These are phyloP conservation scores for Catostylus mosaicus DNA, from an alignment of 30 jellyfish, hydroid and myxozoan genomes.

Conservation along the genomic window DNA sequence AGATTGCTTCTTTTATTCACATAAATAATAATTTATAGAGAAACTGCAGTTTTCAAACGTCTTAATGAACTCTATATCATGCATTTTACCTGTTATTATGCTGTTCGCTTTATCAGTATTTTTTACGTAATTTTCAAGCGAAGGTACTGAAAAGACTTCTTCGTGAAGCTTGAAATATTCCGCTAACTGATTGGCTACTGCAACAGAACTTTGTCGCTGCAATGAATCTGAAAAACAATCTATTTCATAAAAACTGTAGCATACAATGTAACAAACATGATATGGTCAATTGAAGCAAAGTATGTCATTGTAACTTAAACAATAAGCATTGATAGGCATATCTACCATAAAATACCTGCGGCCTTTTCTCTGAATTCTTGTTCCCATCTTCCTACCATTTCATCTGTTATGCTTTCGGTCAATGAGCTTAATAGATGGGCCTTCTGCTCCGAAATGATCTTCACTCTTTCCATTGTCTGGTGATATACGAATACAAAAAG, in stretches of 20 bases:
- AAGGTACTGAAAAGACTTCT: slow-evolving; percentile 26
- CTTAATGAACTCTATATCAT: neutral
- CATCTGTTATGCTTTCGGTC: neutral
- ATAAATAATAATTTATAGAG: neutral
- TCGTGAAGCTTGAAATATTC: slow-evolving; percentile 25
- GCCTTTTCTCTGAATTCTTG: neutral
- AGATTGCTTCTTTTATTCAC: neutral
- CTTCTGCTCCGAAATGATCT: neutral
- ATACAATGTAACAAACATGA: too few relatives aligned
- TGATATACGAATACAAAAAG: too few relatives aligned
- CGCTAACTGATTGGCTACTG: slow-evolving; percentile 38
- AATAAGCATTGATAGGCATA: slow-evolving; percentile 25
- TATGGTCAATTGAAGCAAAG: too few relatives aligned
- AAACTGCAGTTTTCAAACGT: neutral
- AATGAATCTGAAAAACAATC: slow-evolving; percentile 47
- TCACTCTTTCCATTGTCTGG: neutral
- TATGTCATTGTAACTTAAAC: slow-evolving; percentile 17
- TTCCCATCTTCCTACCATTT: neutral
- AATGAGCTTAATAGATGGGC: neutral
- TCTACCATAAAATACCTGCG: too few relatives aligned
- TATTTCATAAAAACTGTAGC: too few relatives aligned
- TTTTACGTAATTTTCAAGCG: slow-evolving; percentile 1
- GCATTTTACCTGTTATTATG: slow-evolving; percentile 31
- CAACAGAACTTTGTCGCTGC: slow-evolving; percentile 17
- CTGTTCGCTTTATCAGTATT: slow-evolving; percentile 45